Percentiles rank a stretch among this genome's conserved stretches.
These are phyloP conservation scores for Polyodon spathula DNA, from an alignment of 2,113 vertebrate species.

Conservation along the genomic window DNA sequence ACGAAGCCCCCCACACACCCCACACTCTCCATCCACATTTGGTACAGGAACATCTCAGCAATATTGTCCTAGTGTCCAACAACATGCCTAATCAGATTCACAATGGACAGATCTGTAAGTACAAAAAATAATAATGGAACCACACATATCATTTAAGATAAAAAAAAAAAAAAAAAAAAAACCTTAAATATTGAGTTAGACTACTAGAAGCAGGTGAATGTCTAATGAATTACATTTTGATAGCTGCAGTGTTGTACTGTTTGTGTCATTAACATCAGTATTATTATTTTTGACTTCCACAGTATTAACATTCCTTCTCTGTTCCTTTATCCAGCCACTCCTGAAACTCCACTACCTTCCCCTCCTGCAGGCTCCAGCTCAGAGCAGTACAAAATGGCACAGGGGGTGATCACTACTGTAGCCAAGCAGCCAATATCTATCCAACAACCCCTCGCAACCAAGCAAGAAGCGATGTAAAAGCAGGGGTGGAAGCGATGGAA, in stretches of 20 bases:
- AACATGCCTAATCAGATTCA: slow-evolving; percentile 81
- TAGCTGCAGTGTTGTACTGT: too few relatives aligned
- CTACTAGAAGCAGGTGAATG: too few relatives aligned
- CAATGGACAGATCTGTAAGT: slow-evolving; percentile 96
- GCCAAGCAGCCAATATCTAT: slow-evolving; percentile 84
- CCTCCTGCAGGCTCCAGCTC: slow-evolving; percentile 80
- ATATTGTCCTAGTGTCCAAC: slow-evolving; percentile 85
- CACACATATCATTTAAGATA: too few relatives aligned
- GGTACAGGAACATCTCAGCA: slow-evolving; percentile 92
- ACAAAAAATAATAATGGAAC: too few relatives aligned
- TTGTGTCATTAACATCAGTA: too few relatives aligned
- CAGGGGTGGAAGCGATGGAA: not conserved
- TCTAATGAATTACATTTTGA: too few relatives aligned
- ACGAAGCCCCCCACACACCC: slow-evolving; percentile 78
- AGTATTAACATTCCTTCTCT: slow-evolving; percentile 18
- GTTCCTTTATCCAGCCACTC: slow-evolving; percentile 73
- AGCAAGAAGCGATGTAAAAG: slow-evolving; percentile 89
- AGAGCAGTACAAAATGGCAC: slow-evolving; percentile 90
- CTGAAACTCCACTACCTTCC: slow-evolving; percentile 93
- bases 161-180: too few relatives aligned
- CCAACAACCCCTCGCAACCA: slow-evolving; percentile 83
- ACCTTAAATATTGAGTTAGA: too few relatives aligned
- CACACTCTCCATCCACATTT: slow-evolving; percentile 91
- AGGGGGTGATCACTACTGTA: slow-evolving; percentile 78
- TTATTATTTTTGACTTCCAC: too few relatives aligned